These are phyloP conservation scores for Tinea pellionella DNA, from an alignment of 2,888 invertebrate genomes.

Conservation along the genomic window DNA sequence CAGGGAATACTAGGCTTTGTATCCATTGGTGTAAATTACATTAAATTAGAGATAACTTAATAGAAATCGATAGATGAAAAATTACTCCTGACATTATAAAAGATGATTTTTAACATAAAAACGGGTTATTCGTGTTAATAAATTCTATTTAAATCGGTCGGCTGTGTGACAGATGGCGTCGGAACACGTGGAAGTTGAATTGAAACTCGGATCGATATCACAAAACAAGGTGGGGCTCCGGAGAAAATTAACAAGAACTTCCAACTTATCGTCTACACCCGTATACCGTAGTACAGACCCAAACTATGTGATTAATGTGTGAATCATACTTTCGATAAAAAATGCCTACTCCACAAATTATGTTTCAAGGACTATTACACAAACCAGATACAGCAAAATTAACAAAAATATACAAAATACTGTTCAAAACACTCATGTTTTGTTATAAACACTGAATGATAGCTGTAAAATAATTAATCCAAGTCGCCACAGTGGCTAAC, in stretches of 20 bases:
- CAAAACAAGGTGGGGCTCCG: background rate
- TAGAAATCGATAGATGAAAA: too few relatives aligned
- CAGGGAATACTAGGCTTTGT: background rate
- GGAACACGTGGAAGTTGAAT: background rate
- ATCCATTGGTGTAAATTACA: too few relatives aligned
- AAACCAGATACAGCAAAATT: background rate
- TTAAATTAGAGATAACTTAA: too few relatives aligned
- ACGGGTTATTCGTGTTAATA: background rate
- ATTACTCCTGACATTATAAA: background rate
- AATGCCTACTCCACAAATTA: background rate
- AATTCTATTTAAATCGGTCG: background rate
- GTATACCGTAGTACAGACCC: too few relatives aligned
- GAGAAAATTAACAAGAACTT: background rate
- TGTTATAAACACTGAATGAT: background rate
- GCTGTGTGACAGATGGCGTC: background rate
- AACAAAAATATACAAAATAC: background rate
- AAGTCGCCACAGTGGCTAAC: conserved; percentile 24
- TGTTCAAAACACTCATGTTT: background rate
- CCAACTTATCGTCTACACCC: background rate
- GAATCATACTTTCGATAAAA: background rate
- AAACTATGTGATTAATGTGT: too few relatives aligned
- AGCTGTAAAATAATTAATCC: background rate
- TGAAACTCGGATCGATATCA: background rate
- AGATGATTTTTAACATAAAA: background rate
- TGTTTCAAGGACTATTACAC: background rate